Base-by-base conservation (phyloP, 53 echinoderm and acorn worm species). In the Mesocentrotus franciscanus region DNA sequence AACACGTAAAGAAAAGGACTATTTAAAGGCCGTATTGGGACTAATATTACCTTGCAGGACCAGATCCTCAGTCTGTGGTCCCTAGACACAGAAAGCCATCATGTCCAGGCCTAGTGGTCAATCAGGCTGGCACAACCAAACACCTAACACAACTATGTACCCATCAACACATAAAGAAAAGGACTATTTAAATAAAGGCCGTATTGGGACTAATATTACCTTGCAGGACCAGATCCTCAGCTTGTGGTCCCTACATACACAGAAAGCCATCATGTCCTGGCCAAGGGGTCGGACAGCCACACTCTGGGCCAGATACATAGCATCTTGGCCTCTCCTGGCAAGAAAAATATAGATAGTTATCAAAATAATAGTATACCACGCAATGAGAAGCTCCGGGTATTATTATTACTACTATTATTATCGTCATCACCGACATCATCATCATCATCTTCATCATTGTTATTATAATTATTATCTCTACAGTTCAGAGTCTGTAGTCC, bases 191-290 rank as follows among this genome's bases (percentile, higher is more conserved):
- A n/a, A n/a, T n/a, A n/a, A n/a, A n/a, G n/a, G n/a, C n/a, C n/a
- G n/a, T n/a, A n/a, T n/a, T n/a, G 27, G 26, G 26, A 42, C 68
- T 70, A 36, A 68, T 15, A n/a, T 60, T 96, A 98, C 98, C 96
- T 97, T 96, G 83, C 98, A 99, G 0, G 98, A 97, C 99, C 99
- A 99, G 62, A 97, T 96, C 22, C 97, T 79, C 9, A 99, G 92
- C 20, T 96, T 97, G 76, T 99, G 99, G 90, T 99, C 99, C 71
- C 97, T 95, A 83, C 98, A 98, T 14, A 97, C 96, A 81, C 96
- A 95, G 92, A 97, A 97, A 55, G 97, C 96, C 24, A 97, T 90
- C 56, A 96, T 89, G 49, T 97, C 96, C 81, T 96, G 98, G 36
- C 95, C 97, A 49, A 99, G 87, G 42, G 97, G 98, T 75, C 95